Evolutionary conservation across 2,888 invertebrate genomes (phyloP), one percentile per base, ranked within the genome.

Genomic region (Eupithecia subumbrata): DNA sequence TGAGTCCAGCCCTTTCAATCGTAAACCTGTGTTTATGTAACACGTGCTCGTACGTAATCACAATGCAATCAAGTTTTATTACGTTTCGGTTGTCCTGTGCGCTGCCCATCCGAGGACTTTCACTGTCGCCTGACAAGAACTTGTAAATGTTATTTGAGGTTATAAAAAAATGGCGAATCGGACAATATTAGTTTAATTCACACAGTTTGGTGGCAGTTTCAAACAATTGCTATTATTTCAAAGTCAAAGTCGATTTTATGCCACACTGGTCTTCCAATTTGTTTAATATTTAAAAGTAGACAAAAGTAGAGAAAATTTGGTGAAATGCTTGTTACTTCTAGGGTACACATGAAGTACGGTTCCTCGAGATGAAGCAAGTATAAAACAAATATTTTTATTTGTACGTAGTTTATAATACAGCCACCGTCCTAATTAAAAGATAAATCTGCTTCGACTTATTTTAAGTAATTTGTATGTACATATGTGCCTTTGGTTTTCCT

Each of bases 81-180:
- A 79, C 79, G 82, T 85, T 85, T 83, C 81, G 83, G 82, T 77
- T 68, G 87, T 87, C 87, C 88, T 87, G 83, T 84, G 83, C 78
- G 75, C 80, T 84, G 84, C 81, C 76, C 85, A 85, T 86, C 85
- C 84, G 83, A 85, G 84, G 84, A 91, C 90, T 91, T 91, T 91
- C 91, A 90, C 91, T 89, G 84, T 82, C 81, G 80, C 73, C 74
- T 82, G 83, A 82, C 82, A 81, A 78, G 82, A 82, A 84, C 85
- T 82, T 83, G 80, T 66, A 84, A 82, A 75, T 79, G 73, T 80
- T 77, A 73, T 78, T 82, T 79, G 79, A 78, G 77, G 73, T 63
- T 30, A 74, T 63, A 73, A 72, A 75, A 73, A 52, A 74, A 9
- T 18, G 34, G 9, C 16, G 8, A 64, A 64, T 18, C 30, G 16